Evolutionary conservation across 1,140 invertebrate species (phyloP).

Genomic region (Dreissena rostriformis): DNA sequence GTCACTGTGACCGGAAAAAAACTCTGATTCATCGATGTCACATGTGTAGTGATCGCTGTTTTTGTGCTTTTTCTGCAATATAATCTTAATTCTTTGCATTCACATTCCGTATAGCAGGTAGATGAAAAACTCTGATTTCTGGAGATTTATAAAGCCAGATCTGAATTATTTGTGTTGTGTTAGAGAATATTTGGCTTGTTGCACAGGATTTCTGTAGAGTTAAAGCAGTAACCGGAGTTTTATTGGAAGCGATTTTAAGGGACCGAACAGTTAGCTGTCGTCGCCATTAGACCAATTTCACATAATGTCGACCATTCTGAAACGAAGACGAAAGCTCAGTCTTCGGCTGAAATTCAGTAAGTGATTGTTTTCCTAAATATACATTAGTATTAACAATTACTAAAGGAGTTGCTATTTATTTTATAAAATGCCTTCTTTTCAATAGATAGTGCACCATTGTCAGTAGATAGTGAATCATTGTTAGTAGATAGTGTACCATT

Average conservation of each 20-base stretch:
- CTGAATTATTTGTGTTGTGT: background rate
- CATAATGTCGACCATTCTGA: slow-evolving; percentile 51
- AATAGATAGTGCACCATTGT: too few relatives aligned
- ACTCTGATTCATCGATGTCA: too few relatives aligned
- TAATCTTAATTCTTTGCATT: too few relatives aligned
- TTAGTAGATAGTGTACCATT: too few relatives aligned
- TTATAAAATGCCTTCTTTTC: too few relatives aligned
- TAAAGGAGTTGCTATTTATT: too few relatives aligned
- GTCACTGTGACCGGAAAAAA: too few relatives aligned
- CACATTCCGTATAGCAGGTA: background rate
- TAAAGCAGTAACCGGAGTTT: background rate
- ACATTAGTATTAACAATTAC: too few relatives aligned
- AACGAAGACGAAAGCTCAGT: slow-evolving; percentile 70
- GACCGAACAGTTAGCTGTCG: slow-evolving; percentile 16
- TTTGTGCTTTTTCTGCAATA: too few relatives aligned
- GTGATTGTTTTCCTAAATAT: slow-evolving; percentile 16
- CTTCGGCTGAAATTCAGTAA: slow-evolving; percentile 70
- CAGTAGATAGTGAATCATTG: too few relatives aligned
- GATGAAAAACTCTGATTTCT: slow-evolving; percentile 48
- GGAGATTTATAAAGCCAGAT: slow-evolving; percentile 43
- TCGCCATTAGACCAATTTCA: background rate
- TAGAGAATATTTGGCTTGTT: background rate
- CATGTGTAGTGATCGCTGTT: too few relatives aligned
- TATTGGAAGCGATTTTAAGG: background rate
- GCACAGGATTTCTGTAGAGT: background rate